A percentile compares a stretch with the other conserved stretches of the same genome.
phyloP scores from a whole-genome alignment of 2,113 vertebrate genomes.

The Corythaeola cristata region DNA sequence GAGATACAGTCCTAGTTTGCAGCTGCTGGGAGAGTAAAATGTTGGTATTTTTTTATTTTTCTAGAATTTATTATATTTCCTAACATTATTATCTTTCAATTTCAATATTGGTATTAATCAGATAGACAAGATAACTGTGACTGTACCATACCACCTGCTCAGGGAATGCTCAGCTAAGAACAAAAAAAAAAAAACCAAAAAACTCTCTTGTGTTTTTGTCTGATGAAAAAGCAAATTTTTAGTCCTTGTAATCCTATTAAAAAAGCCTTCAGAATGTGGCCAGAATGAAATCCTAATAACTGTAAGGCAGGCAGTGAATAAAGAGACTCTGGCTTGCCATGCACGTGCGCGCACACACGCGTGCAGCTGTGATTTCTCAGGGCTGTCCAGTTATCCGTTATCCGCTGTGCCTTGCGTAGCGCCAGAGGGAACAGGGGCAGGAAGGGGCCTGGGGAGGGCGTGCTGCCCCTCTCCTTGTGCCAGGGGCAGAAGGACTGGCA shows the following conservation, averaged over 20 bases:
- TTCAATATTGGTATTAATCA: background rate
- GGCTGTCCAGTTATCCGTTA: background rate
- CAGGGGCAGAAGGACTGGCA: accelerated
- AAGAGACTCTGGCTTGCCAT: background rate
- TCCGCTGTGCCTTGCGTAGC: background rate
- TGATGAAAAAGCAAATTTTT: background rate
- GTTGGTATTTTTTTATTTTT: background rate
- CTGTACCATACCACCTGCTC: background rate
- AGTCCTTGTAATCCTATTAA: background rate
- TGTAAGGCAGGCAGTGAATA: background rate
- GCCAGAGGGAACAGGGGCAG: background rate
- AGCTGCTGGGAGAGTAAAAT: background rate
- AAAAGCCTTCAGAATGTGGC: background rate
- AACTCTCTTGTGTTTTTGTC: background rate
- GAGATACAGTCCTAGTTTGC: background rate
- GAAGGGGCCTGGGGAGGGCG: accelerated
- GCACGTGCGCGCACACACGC: accelerated
- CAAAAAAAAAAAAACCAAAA: background rate
- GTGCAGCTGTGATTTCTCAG: background rate
- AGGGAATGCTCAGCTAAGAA: background rate
- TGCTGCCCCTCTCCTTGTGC: background rate
- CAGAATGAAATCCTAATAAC: background rate
- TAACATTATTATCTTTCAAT: background rate
- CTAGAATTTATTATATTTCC: background rate
- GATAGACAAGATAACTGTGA: background rate